phyloP scores from a whole-genome alignment of 2,113 vertebrate species.

The Carassius gibelio region DNA sequence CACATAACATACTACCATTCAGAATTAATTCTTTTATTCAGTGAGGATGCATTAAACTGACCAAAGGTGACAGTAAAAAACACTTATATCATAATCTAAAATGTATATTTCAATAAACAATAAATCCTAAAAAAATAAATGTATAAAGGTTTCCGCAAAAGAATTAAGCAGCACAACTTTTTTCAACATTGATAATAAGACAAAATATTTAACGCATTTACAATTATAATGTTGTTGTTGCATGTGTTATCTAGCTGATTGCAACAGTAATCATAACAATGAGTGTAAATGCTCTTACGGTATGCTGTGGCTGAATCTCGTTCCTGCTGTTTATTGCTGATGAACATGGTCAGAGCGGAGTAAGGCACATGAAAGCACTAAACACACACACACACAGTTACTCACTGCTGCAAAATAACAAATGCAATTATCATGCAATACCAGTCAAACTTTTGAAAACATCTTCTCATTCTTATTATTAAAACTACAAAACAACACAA shows the following conservation, averaged over 20 bases:
- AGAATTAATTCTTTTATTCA: neutral
- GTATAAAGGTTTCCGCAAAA: too few species aligned
- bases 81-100: too few species aligned
- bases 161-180: neutral
- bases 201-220: neutral
- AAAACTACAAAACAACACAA: neutral
- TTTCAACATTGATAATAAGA: neutral
- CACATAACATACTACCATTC: neutral
- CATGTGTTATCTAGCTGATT: neutral
- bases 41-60: neutral
- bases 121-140: too few species aligned
- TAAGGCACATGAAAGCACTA: conserved; percentile 98
- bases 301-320: conserved; percentile 95
- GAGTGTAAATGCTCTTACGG: conserved; percentile 74
- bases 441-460: neutral
- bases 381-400: neutral
- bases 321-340: conserved; percentile 91
- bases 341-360: conserved; percentile 97
- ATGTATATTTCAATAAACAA: too few species aligned
- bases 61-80: neutral
- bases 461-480: neutral
- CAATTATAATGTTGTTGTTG: neutral
- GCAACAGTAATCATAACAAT: neutral
- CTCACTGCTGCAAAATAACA: neutral
- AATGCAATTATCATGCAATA: neutral